Conservation (phyloP, 2,888 invertebrate species). For the Panorpa germanica region DNA sequence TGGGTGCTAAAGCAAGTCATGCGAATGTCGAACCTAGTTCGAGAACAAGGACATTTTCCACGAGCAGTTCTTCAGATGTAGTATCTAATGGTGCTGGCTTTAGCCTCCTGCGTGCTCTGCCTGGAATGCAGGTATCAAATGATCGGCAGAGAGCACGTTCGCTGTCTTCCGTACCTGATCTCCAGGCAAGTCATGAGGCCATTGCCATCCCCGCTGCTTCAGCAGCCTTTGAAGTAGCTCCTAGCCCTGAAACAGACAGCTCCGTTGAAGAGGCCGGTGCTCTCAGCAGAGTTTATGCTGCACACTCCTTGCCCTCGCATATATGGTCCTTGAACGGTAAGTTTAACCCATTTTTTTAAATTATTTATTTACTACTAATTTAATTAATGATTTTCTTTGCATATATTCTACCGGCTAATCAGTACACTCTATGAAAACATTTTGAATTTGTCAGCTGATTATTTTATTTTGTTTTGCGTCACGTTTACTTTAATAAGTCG, state of each 20-base stretch:
- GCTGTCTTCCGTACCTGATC: slow-evolving; percentile 65
- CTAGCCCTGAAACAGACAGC: slow-evolving; percentile 13
- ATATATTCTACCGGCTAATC: slow-evolving; percentile 1
- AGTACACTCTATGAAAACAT: neutral
- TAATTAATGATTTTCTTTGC: neutral
- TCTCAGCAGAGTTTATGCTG: slow-evolving; percentile 64
- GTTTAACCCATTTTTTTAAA: too few species aligned
- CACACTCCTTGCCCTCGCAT: slow-evolving; percentile 78
- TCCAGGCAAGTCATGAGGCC: slow-evolving; percentile 27
- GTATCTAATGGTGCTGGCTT: slow-evolving; percentile 40
- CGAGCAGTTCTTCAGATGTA: slow-evolving; percentile 46
- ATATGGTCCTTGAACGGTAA: slow-evolving; percentile 84
- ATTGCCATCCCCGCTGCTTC: slow-evolving; percentile 42
- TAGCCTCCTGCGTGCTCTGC: slow-evolving; percentile 48
- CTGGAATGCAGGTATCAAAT: slow-evolving; percentile 51
- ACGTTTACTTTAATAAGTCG: too few species aligned
- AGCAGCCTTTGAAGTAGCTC: slow-evolving; percentile 40
- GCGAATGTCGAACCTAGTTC: slow-evolving; percentile 59
- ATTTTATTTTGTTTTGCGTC: too few species aligned
- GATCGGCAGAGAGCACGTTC: slow-evolving; percentile 70
- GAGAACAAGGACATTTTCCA: slow-evolving; percentile 56
- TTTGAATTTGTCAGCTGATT: too few species aligned
- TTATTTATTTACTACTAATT: slow-evolving; percentile 2
- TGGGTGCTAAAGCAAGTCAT: slow-evolving; percentile 77
- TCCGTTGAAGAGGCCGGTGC: slow-evolving; percentile 25